phyloP scores from a whole-genome alignment of 1,140 invertebrate genomes.

The Cotesia vestalis region DNA sequence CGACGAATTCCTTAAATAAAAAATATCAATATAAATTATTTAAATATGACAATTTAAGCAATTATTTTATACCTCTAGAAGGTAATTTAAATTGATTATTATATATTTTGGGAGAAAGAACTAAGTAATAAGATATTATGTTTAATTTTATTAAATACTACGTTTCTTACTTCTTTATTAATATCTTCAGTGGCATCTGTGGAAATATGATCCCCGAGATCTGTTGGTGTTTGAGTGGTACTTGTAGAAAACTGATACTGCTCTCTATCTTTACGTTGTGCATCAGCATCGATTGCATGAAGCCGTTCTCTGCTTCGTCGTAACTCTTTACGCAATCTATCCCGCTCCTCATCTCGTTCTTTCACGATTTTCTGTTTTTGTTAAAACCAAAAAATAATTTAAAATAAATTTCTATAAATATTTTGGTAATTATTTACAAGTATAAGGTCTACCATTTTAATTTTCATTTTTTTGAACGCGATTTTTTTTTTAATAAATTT shows the following conservation, averaged over 20 bases:
- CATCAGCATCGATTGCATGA: constrained; percentile 69
- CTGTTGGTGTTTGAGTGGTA: constrained; percentile 41
- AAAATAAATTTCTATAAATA: not conserved
- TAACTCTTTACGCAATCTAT: constrained; percentile 76
- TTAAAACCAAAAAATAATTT: constrained; percentile 36
- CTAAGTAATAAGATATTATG: no score
- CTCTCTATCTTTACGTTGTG: constrained; percentile 52
- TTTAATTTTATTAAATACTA: not conserved
- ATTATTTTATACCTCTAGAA: no score
- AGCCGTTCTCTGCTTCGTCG: constrained; percentile 77
- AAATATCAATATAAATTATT: not conserved
- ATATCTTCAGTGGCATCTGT: constrained; percentile 50
- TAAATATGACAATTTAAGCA: no score
- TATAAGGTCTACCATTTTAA: no score
- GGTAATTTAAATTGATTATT: no score
- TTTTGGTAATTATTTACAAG: no score
- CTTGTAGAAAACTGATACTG: constrained; percentile 43
- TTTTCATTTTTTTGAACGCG: no score
- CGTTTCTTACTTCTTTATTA: constrained; percentile 52
- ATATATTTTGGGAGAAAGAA: no score
- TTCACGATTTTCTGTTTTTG: constrained; percentile 73
- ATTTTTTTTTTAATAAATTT: no score
- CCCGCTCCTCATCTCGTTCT: constrained; percentile 79
- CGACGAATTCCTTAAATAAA: constrained; percentile 21
- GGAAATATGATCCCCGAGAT: constrained; percentile 25